phyloP scores from a whole-genome alignment of 2,797 vertebrate genomes.

The Myotis myotis region DNA sequence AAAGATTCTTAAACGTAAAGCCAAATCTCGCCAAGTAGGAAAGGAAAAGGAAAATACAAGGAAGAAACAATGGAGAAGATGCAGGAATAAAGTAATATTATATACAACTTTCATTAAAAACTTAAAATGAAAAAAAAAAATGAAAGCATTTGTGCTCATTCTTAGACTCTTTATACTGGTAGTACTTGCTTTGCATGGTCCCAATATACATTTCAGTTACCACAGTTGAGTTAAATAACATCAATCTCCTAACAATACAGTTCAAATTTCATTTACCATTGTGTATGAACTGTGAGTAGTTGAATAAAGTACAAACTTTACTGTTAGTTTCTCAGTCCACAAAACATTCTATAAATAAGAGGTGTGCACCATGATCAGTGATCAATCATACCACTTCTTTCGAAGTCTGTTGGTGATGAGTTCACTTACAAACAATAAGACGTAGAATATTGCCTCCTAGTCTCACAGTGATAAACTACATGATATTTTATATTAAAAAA shows the following conservation, averaged over 20 bases:
- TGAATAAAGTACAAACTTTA: background rate
- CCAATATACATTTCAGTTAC: background rate
- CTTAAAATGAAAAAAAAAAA: background rate
- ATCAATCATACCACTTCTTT: background rate
- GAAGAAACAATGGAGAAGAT: too few species aligned
- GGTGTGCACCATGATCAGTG: background rate
- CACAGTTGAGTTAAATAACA: background rate
- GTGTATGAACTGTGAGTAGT: background rate
- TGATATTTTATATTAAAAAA: background rate
- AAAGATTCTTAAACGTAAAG: too few species aligned
- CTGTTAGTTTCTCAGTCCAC: background rate
- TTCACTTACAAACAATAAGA: background rate
- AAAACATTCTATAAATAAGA: conserved; percentile 8
- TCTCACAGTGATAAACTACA: background rate
- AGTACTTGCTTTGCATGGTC: background rate
- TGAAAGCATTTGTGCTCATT: background rate
- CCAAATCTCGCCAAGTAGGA: too few species aligned
- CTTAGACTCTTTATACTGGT: background rate
- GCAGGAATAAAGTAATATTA: too few species aligned
- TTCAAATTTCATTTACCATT: background rate
- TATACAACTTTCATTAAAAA: too few species aligned
- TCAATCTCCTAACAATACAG: background rate
- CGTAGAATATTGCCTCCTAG: background rate
- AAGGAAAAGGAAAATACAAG: too few species aligned
- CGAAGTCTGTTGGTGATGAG: background rate